These are phyloP conservation scores for Speoplatyrhinus poulsoni DNA, from an alignment of 2,113 vertebrate species.

Conservation along the genomic window DNA sequence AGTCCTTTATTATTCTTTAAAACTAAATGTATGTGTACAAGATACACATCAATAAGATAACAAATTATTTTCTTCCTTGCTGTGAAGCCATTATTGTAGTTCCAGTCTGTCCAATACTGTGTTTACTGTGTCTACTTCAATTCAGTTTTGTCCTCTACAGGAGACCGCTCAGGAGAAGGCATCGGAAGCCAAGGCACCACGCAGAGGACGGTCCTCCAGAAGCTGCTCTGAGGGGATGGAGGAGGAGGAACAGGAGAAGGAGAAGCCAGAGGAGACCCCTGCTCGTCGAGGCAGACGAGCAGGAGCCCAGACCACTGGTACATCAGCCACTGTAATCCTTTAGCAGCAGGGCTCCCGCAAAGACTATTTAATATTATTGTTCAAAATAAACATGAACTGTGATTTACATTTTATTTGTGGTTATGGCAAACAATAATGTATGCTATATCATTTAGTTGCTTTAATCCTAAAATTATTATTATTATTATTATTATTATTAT, in stretches of 20 bases:
- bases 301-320: slow-evolving; percentile 37
- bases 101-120: not conserved
- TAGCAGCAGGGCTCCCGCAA: not conserved
- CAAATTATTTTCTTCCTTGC: not conserved
- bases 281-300: slow-evolving; percentile 38
- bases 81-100: not conserved
- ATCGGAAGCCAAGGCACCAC: slow-evolving; percentile 48
- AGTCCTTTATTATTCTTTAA: not conserved
- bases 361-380: not conserved
- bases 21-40: not conserved
- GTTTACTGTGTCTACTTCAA: not conserved
- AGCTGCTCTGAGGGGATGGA: slow-evolving; percentile 25
- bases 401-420: too few relatives aligned
- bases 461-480: too few relatives aligned
- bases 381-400: not conserved
- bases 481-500: too few relatives aligned
- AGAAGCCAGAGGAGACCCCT: slow-evolving; percentile 38
- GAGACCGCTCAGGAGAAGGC: slow-evolving; percentile 50
- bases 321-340: not conserved
- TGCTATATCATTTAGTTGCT: too few relatives aligned
- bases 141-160: slow-evolving; percentile 22
- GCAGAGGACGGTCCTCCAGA: slow-evolving; percentile 56
- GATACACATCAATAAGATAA: not conserved
- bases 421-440: too few relatives aligned
- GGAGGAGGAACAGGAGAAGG: slow-evolving; percentile 23